phyloP scores from a whole-genome alignment of 2,113 vertebrate species.

The Indri indri region DNA sequence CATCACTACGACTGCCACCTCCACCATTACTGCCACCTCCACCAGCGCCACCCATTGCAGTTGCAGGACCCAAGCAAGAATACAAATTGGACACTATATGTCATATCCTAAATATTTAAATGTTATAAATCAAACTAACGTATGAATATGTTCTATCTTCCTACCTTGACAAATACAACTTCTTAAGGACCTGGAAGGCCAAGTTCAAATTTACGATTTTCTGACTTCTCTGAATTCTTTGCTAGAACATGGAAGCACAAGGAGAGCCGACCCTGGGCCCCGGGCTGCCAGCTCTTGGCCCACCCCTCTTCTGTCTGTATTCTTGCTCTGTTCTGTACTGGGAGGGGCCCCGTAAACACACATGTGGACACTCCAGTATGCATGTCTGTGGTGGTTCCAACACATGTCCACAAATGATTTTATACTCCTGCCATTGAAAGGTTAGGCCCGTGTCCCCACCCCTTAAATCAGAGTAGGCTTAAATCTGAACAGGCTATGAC shows the following conservation, averaged over 20 bases:
- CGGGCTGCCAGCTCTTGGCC: neutral
- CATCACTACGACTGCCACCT: neutral
- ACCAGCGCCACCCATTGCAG: neutral
- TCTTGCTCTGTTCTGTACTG: neutral
- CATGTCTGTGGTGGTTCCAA: neutral
- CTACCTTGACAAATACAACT: slow-evolving; percentile 4
- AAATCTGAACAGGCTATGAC: neutral
- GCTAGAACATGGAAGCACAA: neutral
- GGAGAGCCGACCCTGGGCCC: neutral
- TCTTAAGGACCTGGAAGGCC: neutral
- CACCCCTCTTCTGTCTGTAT: neutral
- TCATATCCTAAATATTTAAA: neutral
- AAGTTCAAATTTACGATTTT: neutral
- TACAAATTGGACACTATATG: neutral
- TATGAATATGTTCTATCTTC: neutral
- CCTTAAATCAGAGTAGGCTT: neutral
- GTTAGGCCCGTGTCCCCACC: neutral
- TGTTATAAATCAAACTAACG: neutral
- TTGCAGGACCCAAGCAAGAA: neutral
- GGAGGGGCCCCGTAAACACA: neutral
- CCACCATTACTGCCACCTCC: neutral
- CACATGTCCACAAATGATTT: neutral
- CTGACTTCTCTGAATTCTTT: slow-evolving; percentile 8
- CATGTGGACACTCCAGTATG: neutral
- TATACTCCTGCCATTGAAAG: neutral